Conservation (phyloP, 2,113 vertebrate genomes). For the Puntigrus tetrazona region DNA sequence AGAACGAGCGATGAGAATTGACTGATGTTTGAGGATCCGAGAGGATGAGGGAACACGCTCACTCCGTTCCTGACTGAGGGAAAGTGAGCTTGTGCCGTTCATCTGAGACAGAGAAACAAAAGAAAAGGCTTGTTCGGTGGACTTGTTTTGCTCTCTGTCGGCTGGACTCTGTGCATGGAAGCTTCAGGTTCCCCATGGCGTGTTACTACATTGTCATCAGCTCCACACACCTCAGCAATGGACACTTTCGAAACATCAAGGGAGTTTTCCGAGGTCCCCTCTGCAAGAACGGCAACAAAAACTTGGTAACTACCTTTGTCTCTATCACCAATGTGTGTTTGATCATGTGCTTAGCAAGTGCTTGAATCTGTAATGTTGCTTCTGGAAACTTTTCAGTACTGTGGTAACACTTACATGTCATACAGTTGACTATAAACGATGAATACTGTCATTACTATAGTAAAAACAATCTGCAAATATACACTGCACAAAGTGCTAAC, state of each 20-base stretch:
- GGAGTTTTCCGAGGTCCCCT: conserved; percentile 96
- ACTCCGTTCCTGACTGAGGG: conserved; percentile 31
- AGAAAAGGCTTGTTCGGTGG: conserved; percentile 9
- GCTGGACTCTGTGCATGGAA: conserved; percentile 54
- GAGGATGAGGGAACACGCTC: conserved; percentile 4
- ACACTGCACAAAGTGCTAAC: background rate
- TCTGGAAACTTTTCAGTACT: conserved; percentile 10
- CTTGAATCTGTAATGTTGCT: background rate
- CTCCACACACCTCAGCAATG: conserved; percentile 94
- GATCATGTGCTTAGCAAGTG: conserved; percentile 25
- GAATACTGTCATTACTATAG: background rate
- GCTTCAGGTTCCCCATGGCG: conserved; percentile 82
- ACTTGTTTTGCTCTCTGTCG: conserved; percentile 14
- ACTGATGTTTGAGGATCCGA: conserved; percentile 20
- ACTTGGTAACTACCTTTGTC: conserved; percentile 80
- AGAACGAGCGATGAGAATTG: background rate
- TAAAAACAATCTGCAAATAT: background rate
- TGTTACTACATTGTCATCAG: conserved; percentile 99
- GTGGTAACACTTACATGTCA: background rate
- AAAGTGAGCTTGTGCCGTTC: conserved; percentile 20
- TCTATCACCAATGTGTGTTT: conserved; percentile 38
- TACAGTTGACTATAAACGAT: background rate
- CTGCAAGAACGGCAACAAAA: conserved; percentile 83
- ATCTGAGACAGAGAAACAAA: conserved; percentile 23
- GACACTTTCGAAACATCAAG: conserved; percentile 97